phyloP scores from a whole-genome alignment of 2,113 vertebrate species.

The Lynx canadensis region DNA sequence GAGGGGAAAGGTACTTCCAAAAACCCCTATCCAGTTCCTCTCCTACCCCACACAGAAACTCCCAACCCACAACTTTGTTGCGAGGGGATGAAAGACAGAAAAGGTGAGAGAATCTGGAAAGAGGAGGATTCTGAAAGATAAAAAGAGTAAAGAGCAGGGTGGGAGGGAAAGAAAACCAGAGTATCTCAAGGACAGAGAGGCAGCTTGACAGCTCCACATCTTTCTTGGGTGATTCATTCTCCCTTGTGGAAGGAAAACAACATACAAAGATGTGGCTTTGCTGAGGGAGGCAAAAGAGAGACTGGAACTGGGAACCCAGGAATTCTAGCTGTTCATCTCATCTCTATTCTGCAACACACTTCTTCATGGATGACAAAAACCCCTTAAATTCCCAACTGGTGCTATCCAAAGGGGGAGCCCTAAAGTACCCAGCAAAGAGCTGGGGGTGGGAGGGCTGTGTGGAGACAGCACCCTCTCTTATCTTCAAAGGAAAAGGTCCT shows the following conservation, averaged over 20 bases:
- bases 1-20: not conserved
- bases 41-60: not conserved
- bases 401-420: not conserved
- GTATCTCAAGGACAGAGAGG: not conserved
- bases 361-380: not conserved
- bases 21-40: not conserved
- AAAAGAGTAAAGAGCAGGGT: not conserved
- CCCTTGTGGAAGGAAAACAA: not conserved
- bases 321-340: not conserved
- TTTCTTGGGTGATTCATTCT: not conserved
- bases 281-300: not conserved
- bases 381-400: not conserved
- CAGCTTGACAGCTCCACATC: not conserved
- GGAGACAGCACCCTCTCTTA: constrained; percentile 28
- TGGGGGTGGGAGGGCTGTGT: not conserved
- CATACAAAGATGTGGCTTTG: not conserved
- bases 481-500: constrained; percentile 56
- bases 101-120: not conserved
- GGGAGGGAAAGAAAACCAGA: not conserved
- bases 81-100: not conserved
- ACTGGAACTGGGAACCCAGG: not conserved
- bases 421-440: not conserved
- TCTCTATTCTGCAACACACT: not conserved
- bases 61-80: not conserved
- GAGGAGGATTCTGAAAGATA: not conserved